Conservation (phyloP, 2,888 invertebrate genomes). For the Macropis europaea region DNA sequence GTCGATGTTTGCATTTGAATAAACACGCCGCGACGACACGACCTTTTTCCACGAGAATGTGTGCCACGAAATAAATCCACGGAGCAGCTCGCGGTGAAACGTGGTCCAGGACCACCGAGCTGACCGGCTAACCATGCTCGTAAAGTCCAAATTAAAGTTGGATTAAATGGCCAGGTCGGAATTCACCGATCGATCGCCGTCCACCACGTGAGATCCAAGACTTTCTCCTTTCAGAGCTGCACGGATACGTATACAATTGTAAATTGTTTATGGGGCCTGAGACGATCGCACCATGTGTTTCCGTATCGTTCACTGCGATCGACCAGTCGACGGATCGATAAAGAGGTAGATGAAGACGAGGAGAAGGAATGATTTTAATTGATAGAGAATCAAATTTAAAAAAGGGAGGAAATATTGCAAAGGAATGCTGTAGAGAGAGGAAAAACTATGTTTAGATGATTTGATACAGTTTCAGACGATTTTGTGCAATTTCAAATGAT, state of each 20-base stretch:
- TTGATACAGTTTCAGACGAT: no score
- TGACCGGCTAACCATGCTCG: conserved; percentile 62
- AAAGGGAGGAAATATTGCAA: no score
- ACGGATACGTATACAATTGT: no score
- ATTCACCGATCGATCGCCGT: conserved; percentile 50
- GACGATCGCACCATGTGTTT: not conserved
- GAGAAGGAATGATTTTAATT: no score
- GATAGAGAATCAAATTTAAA: no score
- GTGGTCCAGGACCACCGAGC: conserved; percentile 70
- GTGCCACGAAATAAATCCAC: conserved; percentile 70
- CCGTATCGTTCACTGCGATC: not conserved
- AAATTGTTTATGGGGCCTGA: not conserved
- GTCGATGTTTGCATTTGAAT: conserved; percentile 75
- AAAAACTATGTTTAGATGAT: no score
- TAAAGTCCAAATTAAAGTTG: conserved; percentile 69
- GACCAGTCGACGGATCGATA: no score
- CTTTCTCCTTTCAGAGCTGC: conserved; percentile 5
- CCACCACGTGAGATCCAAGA: conserved; percentile 8
- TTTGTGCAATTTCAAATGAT: no score
- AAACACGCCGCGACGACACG: conserved; percentile 75
- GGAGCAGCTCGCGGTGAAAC: conserved; percentile 34
- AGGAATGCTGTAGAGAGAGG: no score
- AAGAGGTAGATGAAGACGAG: no score
- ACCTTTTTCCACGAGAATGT: conserved; percentile 71
- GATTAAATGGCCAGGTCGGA: conserved; percentile 47